Conservation (phyloP, 2,797 vertebrate species). For the Sorex maritimensis region DNA sequence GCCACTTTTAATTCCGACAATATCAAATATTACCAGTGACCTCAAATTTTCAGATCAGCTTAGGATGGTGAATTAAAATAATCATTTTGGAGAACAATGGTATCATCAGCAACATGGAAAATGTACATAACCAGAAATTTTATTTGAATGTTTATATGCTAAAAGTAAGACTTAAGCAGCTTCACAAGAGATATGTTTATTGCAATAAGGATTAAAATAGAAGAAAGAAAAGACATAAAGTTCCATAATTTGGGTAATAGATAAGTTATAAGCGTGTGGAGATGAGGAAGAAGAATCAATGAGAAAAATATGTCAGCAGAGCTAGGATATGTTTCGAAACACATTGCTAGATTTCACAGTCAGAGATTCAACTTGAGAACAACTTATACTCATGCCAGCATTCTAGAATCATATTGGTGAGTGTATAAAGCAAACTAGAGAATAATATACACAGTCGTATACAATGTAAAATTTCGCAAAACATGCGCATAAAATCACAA, state of each 20-base stretch:
- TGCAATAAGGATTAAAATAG: not conserved
- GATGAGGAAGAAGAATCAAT: not conserved
- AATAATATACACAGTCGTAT: not conserved
- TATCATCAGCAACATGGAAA: conserved; percentile 8
- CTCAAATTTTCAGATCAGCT: not conserved
- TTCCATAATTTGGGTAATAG: not conserved
- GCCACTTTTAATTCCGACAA: not conserved
- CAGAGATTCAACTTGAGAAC: conserved; percentile 10
- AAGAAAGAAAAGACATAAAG: not conserved
- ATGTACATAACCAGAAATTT: not conserved
- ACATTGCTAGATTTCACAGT: not conserved
- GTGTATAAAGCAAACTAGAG: conserved; percentile 4
- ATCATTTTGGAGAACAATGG: not conserved
- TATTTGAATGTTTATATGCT: not conserved
- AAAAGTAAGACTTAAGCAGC: not conserved
- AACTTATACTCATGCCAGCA: too few species aligned
- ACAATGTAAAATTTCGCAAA: not conserved
- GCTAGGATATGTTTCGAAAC: not conserved
- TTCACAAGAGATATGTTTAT: conserved; percentile 14
- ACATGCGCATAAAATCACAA: not conserved
- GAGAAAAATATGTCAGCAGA: not conserved
- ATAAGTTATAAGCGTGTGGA: not conserved
- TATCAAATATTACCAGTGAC: not conserved
- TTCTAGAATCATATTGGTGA: not conserved
- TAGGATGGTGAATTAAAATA: not conserved